These are phyloP conservation scores for Pygmarrhopalites habei DNA, from an alignment of 1,140 invertebrate genomes.

Conservation along the genomic window DNA sequence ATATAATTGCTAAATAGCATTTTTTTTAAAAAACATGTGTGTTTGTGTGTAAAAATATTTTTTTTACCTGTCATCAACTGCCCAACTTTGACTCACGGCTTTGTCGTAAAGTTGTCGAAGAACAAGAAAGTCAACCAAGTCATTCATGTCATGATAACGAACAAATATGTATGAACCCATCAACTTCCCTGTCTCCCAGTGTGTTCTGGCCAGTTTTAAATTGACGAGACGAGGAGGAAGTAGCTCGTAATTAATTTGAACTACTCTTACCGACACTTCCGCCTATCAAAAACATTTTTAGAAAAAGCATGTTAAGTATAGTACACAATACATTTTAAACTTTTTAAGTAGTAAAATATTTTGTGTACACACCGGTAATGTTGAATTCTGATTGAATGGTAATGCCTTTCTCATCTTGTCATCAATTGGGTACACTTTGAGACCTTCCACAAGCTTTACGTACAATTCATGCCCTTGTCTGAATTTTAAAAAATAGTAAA, in stretches of 20 bases:
- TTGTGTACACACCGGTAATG: no score
- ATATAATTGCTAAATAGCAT: no score
- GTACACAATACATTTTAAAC: no score
- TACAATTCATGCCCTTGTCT: slow-evolving; percentile 82
- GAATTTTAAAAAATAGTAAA: no score
- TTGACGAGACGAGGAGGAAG: slow-evolving; percentile 83
- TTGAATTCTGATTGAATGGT: slow-evolving; percentile 44
- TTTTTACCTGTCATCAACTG: slow-evolving; percentile 52
- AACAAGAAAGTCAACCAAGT: slow-evolving; percentile 93
- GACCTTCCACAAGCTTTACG: slow-evolving; percentile 73
- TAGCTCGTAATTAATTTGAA: slow-evolving; percentile 90
- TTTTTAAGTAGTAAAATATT: no score
- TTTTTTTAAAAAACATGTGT: no score
- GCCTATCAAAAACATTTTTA: slow-evolving; percentile 51
- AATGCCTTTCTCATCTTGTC: slow-evolving; percentile 40
- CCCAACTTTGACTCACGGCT: slow-evolving; percentile 72
- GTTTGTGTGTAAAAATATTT: no score
- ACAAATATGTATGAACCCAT: slow-evolving; percentile 69
- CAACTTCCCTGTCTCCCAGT: slow-evolving; percentile 57
- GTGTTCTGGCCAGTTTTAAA: slow-evolving; percentile 72
- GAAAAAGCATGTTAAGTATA: not conserved
- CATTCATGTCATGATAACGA: slow-evolving; percentile 94
- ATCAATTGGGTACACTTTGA: slow-evolving; percentile 67
- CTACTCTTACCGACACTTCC: slow-evolving; percentile 83
- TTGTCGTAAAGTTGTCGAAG: slow-evolving; percentile 81